Evolutionary conservation across 2,797 vertebrate genomes (phyloP), one percentile per base, ranked within the genome.

Genomic region (Trematocara caparti): DNA sequence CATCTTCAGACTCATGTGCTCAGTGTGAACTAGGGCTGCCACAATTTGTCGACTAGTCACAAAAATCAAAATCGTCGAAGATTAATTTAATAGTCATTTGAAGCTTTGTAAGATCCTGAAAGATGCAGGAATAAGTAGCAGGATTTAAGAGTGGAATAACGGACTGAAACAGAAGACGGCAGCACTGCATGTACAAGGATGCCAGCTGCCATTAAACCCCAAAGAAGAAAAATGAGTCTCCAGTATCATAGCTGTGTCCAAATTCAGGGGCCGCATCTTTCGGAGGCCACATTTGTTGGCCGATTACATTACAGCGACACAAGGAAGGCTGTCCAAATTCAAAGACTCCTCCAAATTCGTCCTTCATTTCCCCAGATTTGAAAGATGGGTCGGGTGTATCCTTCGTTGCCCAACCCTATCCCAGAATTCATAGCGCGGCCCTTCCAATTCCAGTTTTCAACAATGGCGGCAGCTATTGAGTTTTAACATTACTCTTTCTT

Each of bases 91-190:
- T 53, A 53, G 51, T 53, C 51, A 27, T 5, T 0, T 53, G 51
- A 55, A 55, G 51, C 51, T 55, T 55, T 55, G 51, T 30, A 55
- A 30, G 51, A 55, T 55, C 51, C 13, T 9, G 13, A 55, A 55
- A 55, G 51, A 55, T 1, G 24, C 24, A 55, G 51, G 2, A 53
- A 53, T 53, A 53, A 8, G 24, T 9, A 53, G 51, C 0, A 53
- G 51, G 7, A 30, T 55, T 15, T 15, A 9, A 55, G 51, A 30
- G 7, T 55, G 24, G 30, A 55, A 55, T 55, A 55, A 30, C 0
- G 0, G 24, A 55, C 24, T 55, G 24, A 55, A 55, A 15, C 24
- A 30, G 51, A 55, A 55, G 51, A 15, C 0, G 0, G 51, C 51
- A 30, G 48, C 48, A 6, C 48, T 49, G 9, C 48, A 21, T 21